Percentiles rank a stretch among this genome's conserved stretches.
phyloP scores from a whole-genome alignment of 1,140 invertebrate species.

The Bombus difficillimus region DNA sequence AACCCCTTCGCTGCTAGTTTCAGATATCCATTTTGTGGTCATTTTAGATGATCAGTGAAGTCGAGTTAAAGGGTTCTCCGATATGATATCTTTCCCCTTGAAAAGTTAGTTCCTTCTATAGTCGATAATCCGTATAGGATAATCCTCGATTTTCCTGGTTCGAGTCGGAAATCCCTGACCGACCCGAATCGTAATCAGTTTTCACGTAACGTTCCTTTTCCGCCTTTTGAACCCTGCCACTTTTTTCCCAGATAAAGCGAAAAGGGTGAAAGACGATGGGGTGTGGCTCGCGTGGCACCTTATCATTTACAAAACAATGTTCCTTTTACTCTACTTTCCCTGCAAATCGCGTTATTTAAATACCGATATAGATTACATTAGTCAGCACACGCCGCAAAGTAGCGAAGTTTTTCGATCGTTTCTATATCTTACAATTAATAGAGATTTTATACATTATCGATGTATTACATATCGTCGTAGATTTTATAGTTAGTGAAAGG shows the following conservation, averaged over 20 bases:
- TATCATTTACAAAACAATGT: constrained; percentile 42
- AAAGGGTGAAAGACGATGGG: constrained; percentile 25
- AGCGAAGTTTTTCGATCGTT: neutral
- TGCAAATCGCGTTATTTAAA: constrained; percentile 17
- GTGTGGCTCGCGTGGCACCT: constrained; percentile 25
- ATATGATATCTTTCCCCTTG: neutral
- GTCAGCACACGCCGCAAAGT: neutral
- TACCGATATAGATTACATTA: neutral
- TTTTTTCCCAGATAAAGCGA: constrained; percentile 17
- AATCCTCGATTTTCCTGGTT: constrained; percentile 41
- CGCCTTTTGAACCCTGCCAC: constrained; percentile 5
- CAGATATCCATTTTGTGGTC: neutral
- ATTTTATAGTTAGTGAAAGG: neutral
- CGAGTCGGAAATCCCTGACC: constrained; percentile 26
- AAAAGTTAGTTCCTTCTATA: constrained; percentile 8
- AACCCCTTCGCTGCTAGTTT: neutral
- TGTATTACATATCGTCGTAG: no score
- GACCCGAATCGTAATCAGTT: constrained; percentile 47
- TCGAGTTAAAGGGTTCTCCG: neutral
- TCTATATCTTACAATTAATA: no score
- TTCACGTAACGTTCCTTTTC: constrained; percentile 45
- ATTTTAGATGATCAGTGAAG: neutral
- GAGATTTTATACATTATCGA: neutral
- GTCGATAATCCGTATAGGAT: constrained; percentile 24
- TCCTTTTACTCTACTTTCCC: constrained; percentile 20